A percentile compares a stretch with the other conserved stretches of the same genome.
These are phyloP conservation scores for Aptenodytes patagonicus DNA, from an alignment of 2,113 vertebrate species.

Conservation along the genomic window DNA sequence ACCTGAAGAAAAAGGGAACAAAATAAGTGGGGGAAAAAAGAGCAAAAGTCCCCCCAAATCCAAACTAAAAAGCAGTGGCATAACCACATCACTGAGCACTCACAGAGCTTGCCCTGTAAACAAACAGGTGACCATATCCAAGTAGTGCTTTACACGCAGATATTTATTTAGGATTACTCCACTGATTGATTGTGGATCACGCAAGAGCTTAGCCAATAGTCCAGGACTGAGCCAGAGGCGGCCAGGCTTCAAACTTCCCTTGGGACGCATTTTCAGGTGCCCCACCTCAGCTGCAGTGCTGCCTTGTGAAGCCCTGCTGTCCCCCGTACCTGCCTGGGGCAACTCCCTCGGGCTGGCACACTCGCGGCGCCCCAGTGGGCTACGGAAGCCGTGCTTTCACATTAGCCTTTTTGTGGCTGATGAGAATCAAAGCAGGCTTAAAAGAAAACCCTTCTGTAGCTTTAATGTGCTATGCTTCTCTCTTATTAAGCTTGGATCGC, in stretches of 20 bases:
- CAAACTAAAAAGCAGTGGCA: not conserved
- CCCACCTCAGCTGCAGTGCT: not conserved
- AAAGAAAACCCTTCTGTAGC: not conserved
- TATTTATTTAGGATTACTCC: not conserved
- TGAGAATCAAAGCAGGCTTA: not conserved
- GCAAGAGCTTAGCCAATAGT: not conserved
- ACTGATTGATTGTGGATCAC: not conserved
- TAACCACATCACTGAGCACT: not conserved
- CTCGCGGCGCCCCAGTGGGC: fast-evolving
- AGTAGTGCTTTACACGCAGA: not conserved
- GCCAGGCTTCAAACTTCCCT: not conserved
- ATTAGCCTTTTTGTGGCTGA: not conserved
- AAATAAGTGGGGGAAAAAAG: not conserved
- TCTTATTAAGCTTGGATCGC: not conserved
- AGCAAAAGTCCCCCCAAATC: not conserved
- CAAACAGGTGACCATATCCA: not conserved
- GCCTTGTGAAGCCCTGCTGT: not conserved
- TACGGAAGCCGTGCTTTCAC: not conserved
- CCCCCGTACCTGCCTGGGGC: fast-evolving
- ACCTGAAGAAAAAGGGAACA: not conserved
- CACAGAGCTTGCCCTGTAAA: not conserved
- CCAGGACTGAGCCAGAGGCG: not conserved
- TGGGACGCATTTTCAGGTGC: not conserved
- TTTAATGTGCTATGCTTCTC: not conserved
- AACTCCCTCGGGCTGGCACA: not conserved